Percentiles rank a stretch among this genome's conserved stretches.
Evolutionary conservation across 2,113 vertebrate species (phyloP).

Genomic region (Chrysemys picta): DNA sequence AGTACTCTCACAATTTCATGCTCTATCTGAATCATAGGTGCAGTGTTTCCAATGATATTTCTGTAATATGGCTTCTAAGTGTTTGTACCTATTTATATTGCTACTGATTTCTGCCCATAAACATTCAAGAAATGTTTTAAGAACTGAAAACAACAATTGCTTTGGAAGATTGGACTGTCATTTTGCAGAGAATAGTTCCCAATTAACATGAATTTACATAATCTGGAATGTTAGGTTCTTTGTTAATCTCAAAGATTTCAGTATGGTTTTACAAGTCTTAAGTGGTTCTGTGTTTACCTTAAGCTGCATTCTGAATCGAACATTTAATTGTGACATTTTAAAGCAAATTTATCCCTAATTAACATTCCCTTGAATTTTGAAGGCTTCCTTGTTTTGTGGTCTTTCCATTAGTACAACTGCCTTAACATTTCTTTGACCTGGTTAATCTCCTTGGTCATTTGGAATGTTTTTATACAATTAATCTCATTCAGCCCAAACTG

Average conservation of each 20-base stretch:
- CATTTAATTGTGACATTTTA: not conserved
- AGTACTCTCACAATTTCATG: not conserved
- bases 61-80: not conserved
- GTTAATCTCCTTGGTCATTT: not conserved
- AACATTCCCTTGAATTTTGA: not conserved
- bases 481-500: not conserved
- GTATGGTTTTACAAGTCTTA: not conserved
- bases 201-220: rapidly evolving
- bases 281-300: not conserved
- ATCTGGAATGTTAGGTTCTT: not conserved
- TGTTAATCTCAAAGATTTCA: not conserved
- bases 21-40: not conserved
- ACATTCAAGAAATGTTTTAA: not conserved
- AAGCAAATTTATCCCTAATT: not conserved
- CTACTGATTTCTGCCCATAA: constrained; percentile 20
- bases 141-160: not conserved
- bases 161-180: not conserved
- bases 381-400: not conserved
- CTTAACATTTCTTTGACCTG: not conserved
- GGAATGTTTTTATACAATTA: not conserved
- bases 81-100: not conserved
- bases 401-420: not conserved
- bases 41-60: not conserved
- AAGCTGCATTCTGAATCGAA: not conserved
- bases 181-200: not conserved